Evolutionary conservation across 2,888 invertebrate species (phyloP).

Genomic region (Microdon myrmicae): DNA sequence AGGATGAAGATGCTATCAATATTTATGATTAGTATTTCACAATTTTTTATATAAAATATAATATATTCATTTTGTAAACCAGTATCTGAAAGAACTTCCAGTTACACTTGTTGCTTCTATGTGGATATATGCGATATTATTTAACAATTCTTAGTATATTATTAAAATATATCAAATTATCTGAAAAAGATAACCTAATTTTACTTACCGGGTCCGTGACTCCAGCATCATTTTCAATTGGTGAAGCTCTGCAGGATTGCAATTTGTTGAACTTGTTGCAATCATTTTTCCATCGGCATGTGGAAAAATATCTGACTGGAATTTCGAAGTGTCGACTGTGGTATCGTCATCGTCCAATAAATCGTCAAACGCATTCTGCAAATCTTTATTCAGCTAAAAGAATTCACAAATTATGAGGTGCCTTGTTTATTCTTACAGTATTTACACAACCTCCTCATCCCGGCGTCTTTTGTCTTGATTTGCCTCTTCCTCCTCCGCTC

Average conservation of each 20-base stretch:
- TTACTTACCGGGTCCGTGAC: constrained; percentile 68
- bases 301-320: constrained; percentile 55
- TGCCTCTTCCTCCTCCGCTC: constrained; percentile 77
- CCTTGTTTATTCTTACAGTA: constrained; percentile 14
- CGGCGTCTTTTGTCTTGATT: constrained; percentile 75
- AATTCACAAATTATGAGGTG: background rate
- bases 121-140: too few species aligned
- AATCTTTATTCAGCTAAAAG: constrained; percentile 72
- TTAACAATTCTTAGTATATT: too few species aligned
- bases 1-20: too few species aligned
- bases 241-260: constrained; percentile 54
- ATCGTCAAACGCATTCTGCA: constrained; percentile 77
- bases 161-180: too few species aligned
- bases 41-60: too few species aligned
- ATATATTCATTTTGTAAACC: too few species aligned
- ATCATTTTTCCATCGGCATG: background rate
- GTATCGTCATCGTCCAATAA: constrained; percentile 75
- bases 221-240: constrained; percentile 63
- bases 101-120: too few species aligned
- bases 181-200: background rate
- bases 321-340: constrained; percentile 70
- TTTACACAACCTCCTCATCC: constrained; percentile 71
- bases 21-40: too few species aligned
- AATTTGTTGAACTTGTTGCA: constrained; percentile 4
- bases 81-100: too few species aligned